A percentile compares a stretch with the other conserved stretches of the same genome.
phyloP scores from a whole-genome alignment of 2,888 invertebrate species.

The Amiota mariae region DNA sequence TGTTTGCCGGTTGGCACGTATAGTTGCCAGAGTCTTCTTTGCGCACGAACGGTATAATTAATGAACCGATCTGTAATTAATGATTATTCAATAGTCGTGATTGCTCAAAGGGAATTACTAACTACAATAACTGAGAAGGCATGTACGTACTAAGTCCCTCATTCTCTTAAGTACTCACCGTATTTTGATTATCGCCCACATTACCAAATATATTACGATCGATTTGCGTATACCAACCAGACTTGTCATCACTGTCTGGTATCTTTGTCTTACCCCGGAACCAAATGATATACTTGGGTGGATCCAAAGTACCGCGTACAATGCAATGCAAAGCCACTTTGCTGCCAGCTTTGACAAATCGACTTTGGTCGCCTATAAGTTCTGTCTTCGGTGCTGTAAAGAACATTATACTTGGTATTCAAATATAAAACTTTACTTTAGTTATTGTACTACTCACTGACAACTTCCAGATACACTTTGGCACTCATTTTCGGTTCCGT shows the following conservation, averaged over 20 bases:
- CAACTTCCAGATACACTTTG: slow-evolving; percentile 89
- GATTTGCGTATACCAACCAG: slow-evolving; percentile 72
- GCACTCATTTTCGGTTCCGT: slow-evolving; percentile 95
- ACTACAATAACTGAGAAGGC: not conserved
- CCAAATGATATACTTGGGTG: slow-evolving; percentile 95
- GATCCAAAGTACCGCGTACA: slow-evolving; percentile 90
- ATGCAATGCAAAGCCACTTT: slow-evolving; percentile 91
- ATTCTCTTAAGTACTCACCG: slow-evolving; percentile 58
- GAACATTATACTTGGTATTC: not conserved
- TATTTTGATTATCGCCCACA: slow-evolving; percentile 70
- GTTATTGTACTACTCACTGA: slow-evolving; percentile 79
- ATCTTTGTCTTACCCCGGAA: slow-evolving; percentile 78
- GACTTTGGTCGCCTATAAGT: slow-evolving; percentile 89
- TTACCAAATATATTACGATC: slow-evolving; percentile 71
- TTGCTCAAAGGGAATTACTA: slow-evolving; percentile 27
- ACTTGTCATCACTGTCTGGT: slow-evolving; percentile 65
- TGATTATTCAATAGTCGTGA: slow-evolving; percentile 39
- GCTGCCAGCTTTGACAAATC: slow-evolving; percentile 92
- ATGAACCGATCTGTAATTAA: slow-evolving; percentile 71
- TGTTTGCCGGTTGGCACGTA: slow-evolving; percentile 95
- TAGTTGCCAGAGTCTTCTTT: slow-evolving; percentile 81
- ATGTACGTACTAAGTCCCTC: too few relatives aligned
- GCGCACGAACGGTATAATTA: slow-evolving; percentile 73
- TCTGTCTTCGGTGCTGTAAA: slow-evolving; percentile 90
- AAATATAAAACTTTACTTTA: not conserved